Percentiles rank a stretch among this genome's conserved stretches.
Conservation (phyloP, 2,797 vertebrate species). For the Hephaestus fuliginosus region DNA sequence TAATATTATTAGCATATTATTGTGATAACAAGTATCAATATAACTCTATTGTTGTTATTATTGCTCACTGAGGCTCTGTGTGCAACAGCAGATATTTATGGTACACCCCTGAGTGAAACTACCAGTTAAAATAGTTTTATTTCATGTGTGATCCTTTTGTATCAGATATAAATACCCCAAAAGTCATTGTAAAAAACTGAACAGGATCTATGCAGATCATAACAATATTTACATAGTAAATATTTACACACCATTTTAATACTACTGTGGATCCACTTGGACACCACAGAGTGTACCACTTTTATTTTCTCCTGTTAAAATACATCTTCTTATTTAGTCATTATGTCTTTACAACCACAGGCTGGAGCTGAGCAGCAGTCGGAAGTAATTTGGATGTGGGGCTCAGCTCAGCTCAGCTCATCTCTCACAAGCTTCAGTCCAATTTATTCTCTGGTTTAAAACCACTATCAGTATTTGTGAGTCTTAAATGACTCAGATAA, state of each 20-base stretch:
- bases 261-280: neutral
- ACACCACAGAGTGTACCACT: neutral
- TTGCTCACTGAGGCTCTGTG: neutral
- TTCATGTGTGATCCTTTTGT: neutral
- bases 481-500: conserved; percentile 3
- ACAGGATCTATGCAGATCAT: neutral
- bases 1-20: neutral
- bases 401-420: conserved; percentile 15
- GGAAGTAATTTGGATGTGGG: conserved; percentile 22
- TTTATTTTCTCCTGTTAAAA: conserved; percentile 10
- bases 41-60: too few species aligned
- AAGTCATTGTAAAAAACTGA: neutral
- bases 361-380: conserved; percentile 12
- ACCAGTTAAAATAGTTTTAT: conserved; percentile 7
- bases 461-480: neutral
- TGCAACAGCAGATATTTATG: neutral
- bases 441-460: conserved; percentile 26
- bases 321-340: conserved; percentile 12
- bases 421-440: conserved; percentile 8
- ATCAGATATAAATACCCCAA: neutral
- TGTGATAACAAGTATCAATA: too few species aligned
- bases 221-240: neutral
- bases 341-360: conserved; percentile 9
- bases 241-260: neutral
- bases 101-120: neutral